Evolutionary conservation across 2,797 vertebrate species (phyloP).

Genomic region (Acanthurus lineatus): DNA sequence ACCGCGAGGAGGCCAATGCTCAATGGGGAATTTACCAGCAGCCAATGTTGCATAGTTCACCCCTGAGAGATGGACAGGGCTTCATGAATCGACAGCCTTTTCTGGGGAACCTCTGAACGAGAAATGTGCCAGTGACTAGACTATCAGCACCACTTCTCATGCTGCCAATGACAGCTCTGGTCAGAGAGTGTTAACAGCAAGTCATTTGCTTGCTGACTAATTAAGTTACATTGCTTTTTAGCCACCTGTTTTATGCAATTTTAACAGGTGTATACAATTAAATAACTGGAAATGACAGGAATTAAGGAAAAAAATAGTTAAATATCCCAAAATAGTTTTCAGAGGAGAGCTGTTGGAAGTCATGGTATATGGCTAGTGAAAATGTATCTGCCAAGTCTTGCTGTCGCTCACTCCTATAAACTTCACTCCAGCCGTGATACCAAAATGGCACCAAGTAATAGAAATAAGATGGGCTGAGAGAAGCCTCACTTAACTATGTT

Average conservation of each 20-base stretch:
- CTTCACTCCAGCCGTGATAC: not conserved
- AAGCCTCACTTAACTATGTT: not conserved
- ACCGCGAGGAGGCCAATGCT: conserved; percentile 33
- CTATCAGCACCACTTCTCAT: not conserved
- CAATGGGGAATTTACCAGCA: conserved; percentile 58
- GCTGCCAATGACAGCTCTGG: not conserved
- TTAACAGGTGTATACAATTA: too few species aligned
- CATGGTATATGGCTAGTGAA: not conserved
- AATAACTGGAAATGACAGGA: not conserved
- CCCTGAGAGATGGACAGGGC: conserved; percentile 7
- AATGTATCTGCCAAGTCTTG: not conserved
- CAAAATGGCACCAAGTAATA: not conserved
- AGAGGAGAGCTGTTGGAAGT: too few species aligned
- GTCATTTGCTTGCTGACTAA: too few species aligned
- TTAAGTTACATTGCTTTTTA: too few species aligned
- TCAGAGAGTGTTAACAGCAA: not conserved
- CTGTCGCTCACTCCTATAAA: too few species aligned
- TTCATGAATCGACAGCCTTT: conserved; percentile 6
- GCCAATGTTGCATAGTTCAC: conserved; percentile 23
- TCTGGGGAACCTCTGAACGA: conserved; percentile 17
- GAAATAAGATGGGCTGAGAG: too few species aligned
- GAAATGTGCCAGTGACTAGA: conserved; percentile 9
- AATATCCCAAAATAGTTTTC: not conserved
- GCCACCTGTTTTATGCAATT: not conserved
- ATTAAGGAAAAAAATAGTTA: not conserved